Evolutionary conservation across 1,140 invertebrate species (phyloP), one percentile per base, ranked within the genome.

Genomic region (Eubasilissa regina): DNA sequence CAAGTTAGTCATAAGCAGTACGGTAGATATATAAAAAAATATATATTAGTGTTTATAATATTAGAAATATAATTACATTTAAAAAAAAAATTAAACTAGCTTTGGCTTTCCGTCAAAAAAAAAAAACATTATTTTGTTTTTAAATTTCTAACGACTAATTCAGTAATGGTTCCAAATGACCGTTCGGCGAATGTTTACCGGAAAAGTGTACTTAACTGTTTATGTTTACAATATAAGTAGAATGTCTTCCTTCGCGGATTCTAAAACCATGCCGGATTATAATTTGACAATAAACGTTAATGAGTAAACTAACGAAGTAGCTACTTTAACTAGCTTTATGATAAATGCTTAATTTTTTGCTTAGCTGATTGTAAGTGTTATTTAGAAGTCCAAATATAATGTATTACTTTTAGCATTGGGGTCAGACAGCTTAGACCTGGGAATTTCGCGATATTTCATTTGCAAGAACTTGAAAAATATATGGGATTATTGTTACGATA

Each of bases 371-470:
- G 25, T 64, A 64, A 64, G 60, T 64, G 35, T 43, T 64, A 64
- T 64, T 64, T 64, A 64, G 19, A 64, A 43, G 17, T 35, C 51
- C 47, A 73, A 73, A 73, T 53, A 73, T 78, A 78, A 78, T 70
- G 19, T 64, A 78, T 78, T 72, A 58, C 48, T 48, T n/a, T n/a
- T 8, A 55, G 55, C 56, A 74, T 74, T 79, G 70, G 72, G 68
- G 56, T n/a, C 77, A 72, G 44, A 48, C 62, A 12, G 64, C 17
- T 51, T 56, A n/a, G 47, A 75, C 68, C 12, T 62, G 70, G 78
- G 66, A 70, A 68, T 48, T 55, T 70, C 62, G 48, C 56, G 73
- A 80, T 75, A 70, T 75, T 76, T 80, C 78, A 56, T 68, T 80
- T 79, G 72, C 77, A 58, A 43, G 47, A 72, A 45, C 19, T 56